Percentiles rank a stretch among this genome's conserved stretches.
Evolutionary conservation across 1,140 invertebrate species (phyloP).

Genomic region (Drosophila trapezifrons): DNA sequence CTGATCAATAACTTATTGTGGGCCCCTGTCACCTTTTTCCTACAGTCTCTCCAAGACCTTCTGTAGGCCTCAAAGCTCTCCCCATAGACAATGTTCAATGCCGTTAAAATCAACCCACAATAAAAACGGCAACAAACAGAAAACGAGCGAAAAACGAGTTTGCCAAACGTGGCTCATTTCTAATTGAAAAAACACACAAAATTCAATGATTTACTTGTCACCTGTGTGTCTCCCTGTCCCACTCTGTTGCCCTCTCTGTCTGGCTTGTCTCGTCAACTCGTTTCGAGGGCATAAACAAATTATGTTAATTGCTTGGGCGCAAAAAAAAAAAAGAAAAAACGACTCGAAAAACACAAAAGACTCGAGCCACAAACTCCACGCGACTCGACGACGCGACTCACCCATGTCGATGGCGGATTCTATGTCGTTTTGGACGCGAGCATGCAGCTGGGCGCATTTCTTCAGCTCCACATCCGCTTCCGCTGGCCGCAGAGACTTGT

Average conservation of each 20-base stretch:
- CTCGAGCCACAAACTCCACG: slow-evolving; percentile 65
- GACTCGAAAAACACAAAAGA: slow-evolving; percentile 55
- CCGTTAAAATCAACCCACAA: slow-evolving; percentile 40
- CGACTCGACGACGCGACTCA: slow-evolving; percentile 40
- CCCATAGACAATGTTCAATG: slow-evolving; percentile 50
- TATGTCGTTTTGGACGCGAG: slow-evolving; percentile 81
- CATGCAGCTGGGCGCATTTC: slow-evolving; percentile 84
- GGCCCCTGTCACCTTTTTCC: not conserved
- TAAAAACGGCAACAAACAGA: slow-evolving; percentile 32
- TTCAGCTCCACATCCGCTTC: slow-evolving; percentile 85
- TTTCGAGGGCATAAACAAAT: slow-evolving; percentile 57
- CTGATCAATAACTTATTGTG: slow-evolving; percentile 7
- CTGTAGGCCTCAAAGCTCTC: slow-evolving; percentile 33
- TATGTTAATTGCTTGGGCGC: slow-evolving; percentile 61
- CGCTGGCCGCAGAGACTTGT: slow-evolving; percentile 83
- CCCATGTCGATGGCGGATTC: slow-evolving; percentile 78
- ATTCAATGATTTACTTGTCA: slow-evolving; percentile 68
- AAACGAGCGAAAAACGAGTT: slow-evolving; percentile 64
- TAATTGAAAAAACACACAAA: slow-evolving; percentile 72
- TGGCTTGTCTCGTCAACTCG: slow-evolving; percentile 33
- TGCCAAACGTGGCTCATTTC: slow-evolving; percentile 73
- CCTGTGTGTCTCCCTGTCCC: slow-evolving; percentile 29
- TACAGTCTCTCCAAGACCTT: slow-evolving; percentile 8
- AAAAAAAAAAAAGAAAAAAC: slow-evolving; percentile 17
- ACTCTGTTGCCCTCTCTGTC: slow-evolving; percentile 24